These are phyloP conservation scores for Sipha maydis DNA, from an alignment of 2,888 invertebrate species.

Conservation along the genomic window DNA sequence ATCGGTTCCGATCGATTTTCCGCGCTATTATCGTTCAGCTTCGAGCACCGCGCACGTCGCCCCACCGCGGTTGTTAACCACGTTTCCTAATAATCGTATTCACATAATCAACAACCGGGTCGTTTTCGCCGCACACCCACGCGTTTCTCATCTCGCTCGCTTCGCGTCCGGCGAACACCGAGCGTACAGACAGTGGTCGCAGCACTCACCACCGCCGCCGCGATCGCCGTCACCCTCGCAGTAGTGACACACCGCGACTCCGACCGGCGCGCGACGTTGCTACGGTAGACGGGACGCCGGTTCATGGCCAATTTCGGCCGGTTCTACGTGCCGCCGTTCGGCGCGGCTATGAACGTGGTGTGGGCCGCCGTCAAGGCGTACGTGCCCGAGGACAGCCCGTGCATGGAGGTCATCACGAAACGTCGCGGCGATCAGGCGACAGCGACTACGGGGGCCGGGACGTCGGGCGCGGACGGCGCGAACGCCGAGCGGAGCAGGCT, in stretches of 20 bases:
- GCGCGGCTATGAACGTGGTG: constrained; percentile 82
- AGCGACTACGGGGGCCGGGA: constrained; percentile 53
- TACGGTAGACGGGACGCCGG: not conserved
- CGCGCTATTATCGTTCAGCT: no score
- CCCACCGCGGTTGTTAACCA: no score
- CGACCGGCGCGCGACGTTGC: not conserved
- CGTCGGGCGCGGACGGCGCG: constrained; percentile 59
- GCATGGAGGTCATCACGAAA: constrained; percentile 68
- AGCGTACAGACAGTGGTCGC: no score
- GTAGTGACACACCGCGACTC: not conserved
- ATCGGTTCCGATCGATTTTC: no score
- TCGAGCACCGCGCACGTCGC: no score
- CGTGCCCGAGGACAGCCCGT: constrained; percentile 76
- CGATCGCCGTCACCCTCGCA: no score
- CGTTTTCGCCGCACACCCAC: no score
- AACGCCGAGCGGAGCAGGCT: constrained; percentile 51
- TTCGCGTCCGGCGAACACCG: no score
- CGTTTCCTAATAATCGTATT: no score
- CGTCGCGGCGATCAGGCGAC: constrained; percentile 57
- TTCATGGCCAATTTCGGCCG: constrained; percentile 75
- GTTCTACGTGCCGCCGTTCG: constrained; percentile 77
- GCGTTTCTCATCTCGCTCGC: no score
- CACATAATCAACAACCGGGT: no score
- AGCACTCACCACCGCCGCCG: no score
- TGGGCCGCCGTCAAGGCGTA: constrained; percentile 84